Evolutionary conservation across 2,113 vertebrate species (phyloP).

Genomic region (Mormoops blainvillei): DNA sequence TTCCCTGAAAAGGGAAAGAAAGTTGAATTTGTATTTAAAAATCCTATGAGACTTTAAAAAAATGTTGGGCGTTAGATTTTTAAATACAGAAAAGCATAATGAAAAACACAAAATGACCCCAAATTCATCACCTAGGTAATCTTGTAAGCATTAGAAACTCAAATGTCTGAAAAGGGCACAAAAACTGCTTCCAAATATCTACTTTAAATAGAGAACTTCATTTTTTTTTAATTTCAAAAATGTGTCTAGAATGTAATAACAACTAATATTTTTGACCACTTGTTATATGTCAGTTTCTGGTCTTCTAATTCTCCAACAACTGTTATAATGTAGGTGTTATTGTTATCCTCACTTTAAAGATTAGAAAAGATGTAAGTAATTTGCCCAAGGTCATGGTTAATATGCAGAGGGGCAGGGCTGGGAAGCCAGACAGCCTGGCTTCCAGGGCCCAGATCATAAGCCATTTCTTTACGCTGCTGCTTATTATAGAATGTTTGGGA

Average conservation of each 20-base stretch:
- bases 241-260: not conserved
- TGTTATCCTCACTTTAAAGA: not conserved
- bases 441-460: not conserved
- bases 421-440: not conserved
- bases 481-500: not conserved
- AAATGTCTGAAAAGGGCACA: not conserved
- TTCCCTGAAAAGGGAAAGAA: not conserved
- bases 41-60: not conserved
- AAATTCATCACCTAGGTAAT: not conserved
- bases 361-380: not conserved
- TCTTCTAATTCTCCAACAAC: not conserved
- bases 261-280: not conserved
- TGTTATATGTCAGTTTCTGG: not conserved
- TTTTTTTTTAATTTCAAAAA: not conserved
- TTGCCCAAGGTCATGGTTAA: not conserved
- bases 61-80: not conserved
- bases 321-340: not conserved
- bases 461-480: not conserved
- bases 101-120: not conserved
- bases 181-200: not conserved
- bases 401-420: not conserved
- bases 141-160: not conserved
- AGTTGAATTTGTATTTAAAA: not conserved
- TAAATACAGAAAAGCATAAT: not conserved
- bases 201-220: not conserved